phyloP scores from a whole-genome alignment of 2,113 vertebrate species.

The Pollimyrus isidori region DNA sequence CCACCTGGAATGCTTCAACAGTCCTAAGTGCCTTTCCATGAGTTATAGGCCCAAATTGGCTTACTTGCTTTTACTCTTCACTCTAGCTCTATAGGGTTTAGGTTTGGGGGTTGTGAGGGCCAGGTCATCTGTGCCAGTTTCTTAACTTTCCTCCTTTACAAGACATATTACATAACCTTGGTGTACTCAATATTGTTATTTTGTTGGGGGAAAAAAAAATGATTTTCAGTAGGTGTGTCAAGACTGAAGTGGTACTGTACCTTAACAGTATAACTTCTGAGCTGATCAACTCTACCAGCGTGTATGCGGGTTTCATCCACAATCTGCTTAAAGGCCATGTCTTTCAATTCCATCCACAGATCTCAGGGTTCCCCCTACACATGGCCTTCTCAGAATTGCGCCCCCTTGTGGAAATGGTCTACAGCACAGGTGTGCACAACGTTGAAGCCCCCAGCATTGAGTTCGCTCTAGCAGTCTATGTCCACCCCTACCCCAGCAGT shows the following conservation, averaged over 20 bases:
- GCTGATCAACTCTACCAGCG: not conserved
- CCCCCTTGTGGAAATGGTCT: constrained; percentile 79
- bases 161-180: not conserved
- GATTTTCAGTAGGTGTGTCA: not conserved
- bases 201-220: not conserved
- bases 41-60: not conserved
- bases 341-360: constrained; percentile 51
- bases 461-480: constrained; percentile 87
- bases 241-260: not conserved
- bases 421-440: constrained; percentile 86
- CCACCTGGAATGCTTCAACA: not conserved
- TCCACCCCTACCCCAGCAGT: constrained; percentile 85
- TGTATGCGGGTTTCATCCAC: not conserved
- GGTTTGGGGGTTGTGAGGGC: not conserved
- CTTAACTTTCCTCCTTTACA: not conserved
- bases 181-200: not conserved
- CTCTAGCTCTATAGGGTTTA: not conserved
- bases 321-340: not conserved
- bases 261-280: not conserved
- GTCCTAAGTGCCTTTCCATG: not conserved
- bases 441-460: constrained; percentile 73
- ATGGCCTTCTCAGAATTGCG: constrained; percentile 81
- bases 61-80: not conserved
- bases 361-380: constrained; percentile 90
- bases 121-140: not conserved